Percentiles rank a stretch among this genome's conserved stretches.
Evolutionary conservation across 2,888 invertebrate genomes (phyloP).

Genomic region (Latrodectus elegans): DNA sequence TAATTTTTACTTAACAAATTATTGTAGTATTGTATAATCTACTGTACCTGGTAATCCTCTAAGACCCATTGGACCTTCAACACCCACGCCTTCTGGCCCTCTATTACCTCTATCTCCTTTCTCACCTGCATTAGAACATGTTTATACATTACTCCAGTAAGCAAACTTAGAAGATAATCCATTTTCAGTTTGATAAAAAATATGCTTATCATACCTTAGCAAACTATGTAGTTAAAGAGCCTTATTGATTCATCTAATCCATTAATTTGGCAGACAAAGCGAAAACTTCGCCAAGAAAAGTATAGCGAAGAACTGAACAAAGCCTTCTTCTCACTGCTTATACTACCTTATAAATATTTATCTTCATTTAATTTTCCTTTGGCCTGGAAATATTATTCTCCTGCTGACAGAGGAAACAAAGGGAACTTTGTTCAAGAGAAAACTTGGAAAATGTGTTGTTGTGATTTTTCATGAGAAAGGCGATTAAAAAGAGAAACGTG

Average conservation of each 20-base stretch:
- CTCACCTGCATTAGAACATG: slow-evolving; percentile 79
- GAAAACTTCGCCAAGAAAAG: not conserved
- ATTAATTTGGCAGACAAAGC: not conserved
- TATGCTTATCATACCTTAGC: too few species aligned
- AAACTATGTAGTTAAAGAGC: too few species aligned
- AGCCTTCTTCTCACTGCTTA: not conserved
- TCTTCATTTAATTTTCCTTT: slow-evolving; percentile 3
- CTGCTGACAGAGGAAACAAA: slow-evolving; percentile 1
- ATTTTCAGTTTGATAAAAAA: too few species aligned
- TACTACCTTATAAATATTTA: not conserved
- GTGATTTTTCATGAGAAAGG: slow-evolving; percentile 1
- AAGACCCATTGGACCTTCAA: slow-evolving; percentile 84
- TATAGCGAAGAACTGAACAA: not conserved
- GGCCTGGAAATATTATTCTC: not conserved
- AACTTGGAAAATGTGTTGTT: not conserved
- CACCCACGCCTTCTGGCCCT: slow-evolving; percentile 82
- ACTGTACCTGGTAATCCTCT: slow-evolving; percentile 82
- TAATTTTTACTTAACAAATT: too few species aligned
- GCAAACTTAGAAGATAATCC: too few species aligned
- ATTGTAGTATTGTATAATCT: not conserved
- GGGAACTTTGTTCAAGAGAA: not conserved
- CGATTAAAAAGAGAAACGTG: not conserved
- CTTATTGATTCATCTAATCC: not conserved
- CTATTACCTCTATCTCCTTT: slow-evolving; percentile 77
- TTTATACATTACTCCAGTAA: too few species aligned